A percentile compares a stretch with the other conserved stretches of the same genome.
phyloP scores from a whole-genome alignment of 37 sponge, comb jelly and placozoan genomes.

The Ianthella basta region DNA sequence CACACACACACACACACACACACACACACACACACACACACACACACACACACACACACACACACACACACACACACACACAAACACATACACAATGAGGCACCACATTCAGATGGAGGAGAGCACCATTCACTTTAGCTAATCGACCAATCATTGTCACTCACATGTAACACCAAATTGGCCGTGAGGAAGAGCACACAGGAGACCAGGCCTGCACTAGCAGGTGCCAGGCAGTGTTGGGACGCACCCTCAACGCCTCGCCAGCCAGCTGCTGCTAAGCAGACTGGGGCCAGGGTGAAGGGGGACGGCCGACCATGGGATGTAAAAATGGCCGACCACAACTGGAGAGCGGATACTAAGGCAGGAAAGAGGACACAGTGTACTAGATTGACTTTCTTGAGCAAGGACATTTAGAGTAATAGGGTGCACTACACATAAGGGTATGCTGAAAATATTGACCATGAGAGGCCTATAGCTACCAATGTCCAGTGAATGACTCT shows the following conservation, averaged over 20 bases:
- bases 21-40: too few species aligned
- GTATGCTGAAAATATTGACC: not conserved
- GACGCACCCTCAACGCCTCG: not conserved
- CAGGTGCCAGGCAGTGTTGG: not conserved
- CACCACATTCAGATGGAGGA: too few species aligned
- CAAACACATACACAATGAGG: too few species aligned
- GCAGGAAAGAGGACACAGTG: conserved; percentile 36
- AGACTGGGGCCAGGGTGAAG: not conserved
- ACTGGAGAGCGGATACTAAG: conserved; percentile 27
- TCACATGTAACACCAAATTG: not conserved
- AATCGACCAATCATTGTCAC: not conserved
- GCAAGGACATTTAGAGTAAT: not conserved
- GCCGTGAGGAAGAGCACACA: not conserved
- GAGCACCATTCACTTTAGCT: too few species aligned
- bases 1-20: too few species aligned
- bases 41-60: too few species aligned
- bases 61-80: too few species aligned
- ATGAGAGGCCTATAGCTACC: not conserved
- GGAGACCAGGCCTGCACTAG: not conserved
- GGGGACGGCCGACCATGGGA: not conserved
- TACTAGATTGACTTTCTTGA: not conserved
- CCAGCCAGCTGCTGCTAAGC: not conserved
- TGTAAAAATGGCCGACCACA: conserved; percentile 28
- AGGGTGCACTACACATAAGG: not conserved
- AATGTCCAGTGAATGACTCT: too few species aligned